phyloP scores from a whole-genome alignment of 2,797 vertebrate species.

The Squalus acanthias region DNA sequence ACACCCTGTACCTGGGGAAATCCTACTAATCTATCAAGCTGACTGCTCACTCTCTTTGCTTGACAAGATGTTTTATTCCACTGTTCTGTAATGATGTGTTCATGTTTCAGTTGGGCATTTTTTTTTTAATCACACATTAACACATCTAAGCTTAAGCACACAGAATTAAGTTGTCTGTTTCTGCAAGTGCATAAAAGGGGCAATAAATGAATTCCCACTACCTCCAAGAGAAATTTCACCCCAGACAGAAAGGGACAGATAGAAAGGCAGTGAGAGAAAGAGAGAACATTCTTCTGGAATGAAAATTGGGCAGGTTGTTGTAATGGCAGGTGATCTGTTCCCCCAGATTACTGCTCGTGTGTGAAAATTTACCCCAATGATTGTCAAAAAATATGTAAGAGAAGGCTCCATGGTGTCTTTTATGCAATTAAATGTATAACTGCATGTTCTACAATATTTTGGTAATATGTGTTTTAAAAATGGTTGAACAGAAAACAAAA shows the following conservation, averaged over 20 bases:
- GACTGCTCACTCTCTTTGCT: too few relatives aligned
- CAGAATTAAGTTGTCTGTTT: neutral
- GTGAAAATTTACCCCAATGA: neutral
- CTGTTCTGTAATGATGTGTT: too few relatives aligned
- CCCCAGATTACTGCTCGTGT: neutral
- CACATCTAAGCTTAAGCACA: neutral
- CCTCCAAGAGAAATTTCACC: neutral
- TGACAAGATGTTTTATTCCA: too few relatives aligned
- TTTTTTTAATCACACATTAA: too few relatives aligned
- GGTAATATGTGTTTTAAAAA: neutral
- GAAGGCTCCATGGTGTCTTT: neutral
- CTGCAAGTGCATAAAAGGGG: neutral
- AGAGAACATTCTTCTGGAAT: neutral
- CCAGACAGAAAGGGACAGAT: neutral
- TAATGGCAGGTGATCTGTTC: neutral
- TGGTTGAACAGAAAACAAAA: neutral
- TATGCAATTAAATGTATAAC: neutral
- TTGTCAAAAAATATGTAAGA: neutral
- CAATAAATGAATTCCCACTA: neutral
- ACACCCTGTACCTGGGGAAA: too few relatives aligned
- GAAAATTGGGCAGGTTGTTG: neutral
- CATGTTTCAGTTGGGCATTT: too few relatives aligned
- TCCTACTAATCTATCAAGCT: too few relatives aligned
- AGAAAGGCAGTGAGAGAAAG: neutral
- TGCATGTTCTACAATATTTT: neutral